phyloP scores from a whole-genome alignment of 2,888 invertebrate genomes.

The Abrostola triplasia region DNA sequence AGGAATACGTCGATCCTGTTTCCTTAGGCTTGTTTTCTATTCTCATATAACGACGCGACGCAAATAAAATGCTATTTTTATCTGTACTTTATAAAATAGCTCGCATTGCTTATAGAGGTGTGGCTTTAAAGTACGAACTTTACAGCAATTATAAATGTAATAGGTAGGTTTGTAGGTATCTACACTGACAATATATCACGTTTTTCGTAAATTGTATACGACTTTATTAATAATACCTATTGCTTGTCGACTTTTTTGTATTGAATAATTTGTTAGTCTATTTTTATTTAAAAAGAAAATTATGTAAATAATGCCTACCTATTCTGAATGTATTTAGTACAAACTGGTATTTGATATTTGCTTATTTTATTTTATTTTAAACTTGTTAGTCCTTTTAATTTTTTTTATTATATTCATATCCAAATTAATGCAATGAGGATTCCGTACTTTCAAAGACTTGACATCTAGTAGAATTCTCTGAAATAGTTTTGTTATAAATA shows the following conservation, averaged over 20 bases:
- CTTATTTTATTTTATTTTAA: not conserved
- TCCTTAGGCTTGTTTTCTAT: conserved; percentile 53
- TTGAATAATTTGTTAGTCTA: no score
- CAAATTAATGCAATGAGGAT: no score
- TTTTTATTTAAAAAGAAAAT: no score
- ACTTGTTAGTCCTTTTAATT: not conserved
- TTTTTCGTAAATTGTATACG: no score
- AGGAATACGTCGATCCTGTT: conserved; percentile 48
- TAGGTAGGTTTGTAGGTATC: not conserved
- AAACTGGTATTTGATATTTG: not conserved
- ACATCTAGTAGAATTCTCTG: no score
- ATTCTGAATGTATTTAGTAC: not conserved
- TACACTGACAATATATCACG: not conserved
- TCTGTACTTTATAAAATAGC: conserved; percentile 24
- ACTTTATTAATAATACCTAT: no score
- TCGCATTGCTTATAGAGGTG: conserved; percentile 17
- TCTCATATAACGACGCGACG: conserved; percentile 45
- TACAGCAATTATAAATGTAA: not conserved
- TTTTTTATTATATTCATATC: not conserved
- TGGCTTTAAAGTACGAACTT: not conserved
- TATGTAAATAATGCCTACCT: no score
- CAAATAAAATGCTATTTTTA: conserved; percentile 48
- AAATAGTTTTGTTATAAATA: no score
- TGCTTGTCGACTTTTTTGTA: no score
- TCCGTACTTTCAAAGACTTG: no score